Evolutionary conservation across 2,113 vertebrate species (phyloP).

Genomic region (Bombycilla garrulus): DNA sequence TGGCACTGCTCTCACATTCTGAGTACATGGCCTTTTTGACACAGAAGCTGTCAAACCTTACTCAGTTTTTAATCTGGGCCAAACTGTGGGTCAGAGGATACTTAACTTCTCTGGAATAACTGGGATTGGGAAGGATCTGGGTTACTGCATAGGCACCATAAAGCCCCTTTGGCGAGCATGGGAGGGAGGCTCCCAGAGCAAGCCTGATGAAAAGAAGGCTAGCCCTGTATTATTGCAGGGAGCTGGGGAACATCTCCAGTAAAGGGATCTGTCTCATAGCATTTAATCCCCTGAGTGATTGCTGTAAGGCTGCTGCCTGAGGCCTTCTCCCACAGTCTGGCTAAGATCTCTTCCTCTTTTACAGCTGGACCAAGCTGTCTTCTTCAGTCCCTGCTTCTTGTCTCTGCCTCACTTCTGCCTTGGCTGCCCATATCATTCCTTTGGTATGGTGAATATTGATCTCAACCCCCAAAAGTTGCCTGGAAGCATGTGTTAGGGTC

Average conservation of each 20-base stretch:
- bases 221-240: background rate
- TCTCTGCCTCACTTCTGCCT: background rate
- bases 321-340: background rate
- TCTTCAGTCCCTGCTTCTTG: background rate
- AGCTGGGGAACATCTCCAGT: background rate
- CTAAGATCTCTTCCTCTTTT: background rate
- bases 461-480: background rate
- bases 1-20: background rate
- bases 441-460: rapidly evolving
- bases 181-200: background rate
- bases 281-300: background rate
- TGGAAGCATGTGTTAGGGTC: background rate
- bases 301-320: background rate
- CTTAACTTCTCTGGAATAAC: background rate
- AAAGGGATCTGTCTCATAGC: background rate
- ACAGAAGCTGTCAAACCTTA: background rate
- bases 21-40: background rate
- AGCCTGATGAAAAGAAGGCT: background rate
- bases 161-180: background rate
- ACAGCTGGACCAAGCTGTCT: background rate
- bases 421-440: background rate
- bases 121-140: background rate
- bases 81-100: background rate
- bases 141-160: background rate
- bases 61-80: background rate